Evolutionary conservation across 2,797 vertebrate species (phyloP).

Genomic region (Cuculus canorus): DNA sequence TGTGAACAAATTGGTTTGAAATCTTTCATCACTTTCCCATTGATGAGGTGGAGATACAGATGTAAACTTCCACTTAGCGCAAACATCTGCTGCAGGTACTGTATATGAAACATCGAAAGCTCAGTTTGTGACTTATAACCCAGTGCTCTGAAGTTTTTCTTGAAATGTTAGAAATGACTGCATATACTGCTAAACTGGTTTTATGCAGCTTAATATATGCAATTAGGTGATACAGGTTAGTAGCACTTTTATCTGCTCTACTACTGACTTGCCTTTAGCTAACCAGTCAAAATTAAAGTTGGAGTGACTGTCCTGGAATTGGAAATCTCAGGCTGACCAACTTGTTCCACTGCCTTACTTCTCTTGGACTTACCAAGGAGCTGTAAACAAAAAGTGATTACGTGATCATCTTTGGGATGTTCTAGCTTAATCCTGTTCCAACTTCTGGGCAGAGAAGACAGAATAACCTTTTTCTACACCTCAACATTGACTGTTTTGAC

Average conservation of each 20-base stretch:
- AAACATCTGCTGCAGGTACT: constrained; percentile 30
- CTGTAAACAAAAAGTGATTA: neutral
- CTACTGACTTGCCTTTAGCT: constrained; percentile 18
- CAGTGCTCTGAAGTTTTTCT: neutral
- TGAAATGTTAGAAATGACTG: neutral
- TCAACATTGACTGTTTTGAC: neutral
- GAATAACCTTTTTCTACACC: neutral
- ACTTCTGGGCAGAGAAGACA: neutral
- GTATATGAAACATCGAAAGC: neutral
- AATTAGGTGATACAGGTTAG: neutral
- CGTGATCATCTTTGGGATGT: neutral
- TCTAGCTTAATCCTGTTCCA: neutral
- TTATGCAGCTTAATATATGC: neutral
- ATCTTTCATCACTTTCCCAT: neutral
- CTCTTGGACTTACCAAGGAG: neutral
- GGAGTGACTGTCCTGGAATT: neutral
- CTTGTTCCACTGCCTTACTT: neutral
- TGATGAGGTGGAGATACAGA: neutral
- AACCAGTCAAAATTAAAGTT: neutral
- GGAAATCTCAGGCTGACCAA: neutral
- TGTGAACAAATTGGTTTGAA: constrained; percentile 12
- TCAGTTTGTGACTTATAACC: neutral
- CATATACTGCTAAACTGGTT: neutral
- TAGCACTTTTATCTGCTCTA: neutral
- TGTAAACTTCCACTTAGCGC: neutral